These are phyloP conservation scores for Oryzias curvinotus DNA, from an alignment of 2,113 vertebrate species.

Conservation along the genomic window DNA sequence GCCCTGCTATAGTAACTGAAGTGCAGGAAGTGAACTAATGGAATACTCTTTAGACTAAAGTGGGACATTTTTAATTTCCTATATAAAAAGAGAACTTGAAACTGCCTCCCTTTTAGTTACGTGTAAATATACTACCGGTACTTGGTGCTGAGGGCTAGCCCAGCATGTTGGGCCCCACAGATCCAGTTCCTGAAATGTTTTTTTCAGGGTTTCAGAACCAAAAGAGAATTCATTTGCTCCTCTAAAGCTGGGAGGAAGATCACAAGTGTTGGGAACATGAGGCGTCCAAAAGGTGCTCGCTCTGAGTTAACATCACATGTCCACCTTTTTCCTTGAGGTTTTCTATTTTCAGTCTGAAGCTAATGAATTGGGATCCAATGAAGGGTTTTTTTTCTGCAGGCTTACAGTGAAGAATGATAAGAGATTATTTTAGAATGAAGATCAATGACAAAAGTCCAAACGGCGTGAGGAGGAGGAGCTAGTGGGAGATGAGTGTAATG, in stretches of 20 bases:
- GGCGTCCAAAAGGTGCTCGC: conserved; percentile 59
- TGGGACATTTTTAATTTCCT: too few species aligned
- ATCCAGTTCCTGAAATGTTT: too few species aligned
- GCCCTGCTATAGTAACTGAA: too few species aligned
- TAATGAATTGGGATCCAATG: conserved; percentile 71
- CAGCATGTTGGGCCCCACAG: too few species aligned
- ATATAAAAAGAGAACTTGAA: too few species aligned
- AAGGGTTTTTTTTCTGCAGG: conserved; percentile 71
- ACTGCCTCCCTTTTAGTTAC: too few species aligned
- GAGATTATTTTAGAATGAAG: conserved; percentile 80
- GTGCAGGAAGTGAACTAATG: too few species aligned
- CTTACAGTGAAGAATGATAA: conserved; percentile 75
- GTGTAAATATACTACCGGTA: too few species aligned
- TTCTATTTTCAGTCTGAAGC: conserved; percentile 75
- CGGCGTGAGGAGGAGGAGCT: conserved; percentile 59
- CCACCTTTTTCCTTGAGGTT: conserved; percentile 64
- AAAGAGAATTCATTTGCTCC: conserved; percentile 33
- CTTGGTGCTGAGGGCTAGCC: too few species aligned
- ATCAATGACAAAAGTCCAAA: conserved; percentile 74
- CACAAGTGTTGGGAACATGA: conserved; percentile 48
- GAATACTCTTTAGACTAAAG: too few species aligned
- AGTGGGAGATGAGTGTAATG: conserved; percentile 70
- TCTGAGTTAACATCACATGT: conserved; percentile 57
- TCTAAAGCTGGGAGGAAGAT: conserved; percentile 49
- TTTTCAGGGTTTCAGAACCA: conserved; percentile 17